Base-by-base conservation (phyloP, 2,888 invertebrate genomes). In the Melanargia galathea region DNA sequence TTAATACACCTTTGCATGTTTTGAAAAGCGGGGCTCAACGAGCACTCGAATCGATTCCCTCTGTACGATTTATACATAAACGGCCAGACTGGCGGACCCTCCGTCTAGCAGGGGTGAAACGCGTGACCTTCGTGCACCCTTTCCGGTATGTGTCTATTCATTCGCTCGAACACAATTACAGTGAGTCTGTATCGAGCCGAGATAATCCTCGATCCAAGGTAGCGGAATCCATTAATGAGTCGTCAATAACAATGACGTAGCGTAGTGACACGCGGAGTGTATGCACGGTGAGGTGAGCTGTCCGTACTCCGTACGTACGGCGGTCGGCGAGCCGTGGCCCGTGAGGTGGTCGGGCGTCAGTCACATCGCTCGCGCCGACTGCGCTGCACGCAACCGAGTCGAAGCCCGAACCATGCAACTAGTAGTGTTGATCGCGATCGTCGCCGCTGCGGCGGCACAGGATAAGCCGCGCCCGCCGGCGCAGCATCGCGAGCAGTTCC, bases 401-500 rank as follows among this genome's bases (percentile, higher is more conserved):
- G 78, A 75, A 73, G 69, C 68, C 69, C 70, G 68, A 73, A 81
- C 75, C 73, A 86, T 90, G 89, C 74, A 84, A 67, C 73, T 80
- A 69, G 69, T 86, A 70, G 74, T 84, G 68, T 66, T 88, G 61
- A 69, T 83, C 70, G 79, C 80, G 73, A 75, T 79, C 70, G 77
- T 84, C 76, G 87, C 86, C 72, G 77, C 79, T 78, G 88, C 86
- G 78, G 82, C 86, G 78, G 88, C 88, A 71, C 86, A 86, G 70
- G 84, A 85, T n/a, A 73, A 75, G 60, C 73, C 79, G 73, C 82
- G 79, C 59, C 74, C 81, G 18, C 82, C 86, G 40, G 67, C 78
- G 8, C 82, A 84, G 6, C 82, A 84, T 62, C 87, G 89, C 63
- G 90, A 92, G 76, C 93, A 93, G 76, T 95, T 95, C 81, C 91